Conservation (phyloP, 2,113 vertebrate species). For the Myrmecophaga tridactyla region DNA sequence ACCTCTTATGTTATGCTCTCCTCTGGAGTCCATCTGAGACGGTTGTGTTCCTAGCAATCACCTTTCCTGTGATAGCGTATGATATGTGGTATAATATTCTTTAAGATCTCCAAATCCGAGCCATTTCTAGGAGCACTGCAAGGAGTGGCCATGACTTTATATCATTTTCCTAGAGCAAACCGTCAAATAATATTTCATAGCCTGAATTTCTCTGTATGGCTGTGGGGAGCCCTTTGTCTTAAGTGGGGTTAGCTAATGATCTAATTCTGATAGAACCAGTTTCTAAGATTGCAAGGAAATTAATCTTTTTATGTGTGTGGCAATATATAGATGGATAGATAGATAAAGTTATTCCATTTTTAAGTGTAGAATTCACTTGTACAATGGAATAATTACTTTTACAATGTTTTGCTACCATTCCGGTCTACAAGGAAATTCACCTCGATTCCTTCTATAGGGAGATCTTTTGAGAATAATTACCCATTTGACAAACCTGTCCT, state of each 20-base stretch:
- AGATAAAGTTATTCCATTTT: too few relatives aligned
- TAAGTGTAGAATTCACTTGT: too few relatives aligned
- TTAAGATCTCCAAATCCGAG: neutral
- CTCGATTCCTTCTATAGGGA: neutral
- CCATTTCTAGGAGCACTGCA: neutral
- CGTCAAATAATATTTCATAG: neutral
- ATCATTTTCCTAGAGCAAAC: neutral
- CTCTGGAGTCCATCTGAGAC: neutral
- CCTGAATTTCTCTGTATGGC: neutral
- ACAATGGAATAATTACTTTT: too few relatives aligned
- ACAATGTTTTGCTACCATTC: too few relatives aligned
- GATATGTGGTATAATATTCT: neutral
- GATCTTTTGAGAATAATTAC: neutral
- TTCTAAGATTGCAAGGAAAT: neutral
- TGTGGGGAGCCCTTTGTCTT: neutral
- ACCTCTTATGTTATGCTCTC: neutral
- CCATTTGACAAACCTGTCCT: neutral
- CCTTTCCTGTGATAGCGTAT: neutral
- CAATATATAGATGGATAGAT: too few relatives aligned
- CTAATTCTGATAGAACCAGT: neutral
- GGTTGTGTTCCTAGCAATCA: neutral
- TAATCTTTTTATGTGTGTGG: neutral
- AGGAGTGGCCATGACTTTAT: neutral
- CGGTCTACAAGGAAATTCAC: neutral
- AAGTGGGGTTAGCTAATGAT: neutral